Conservation (phyloP, 2,113 vertebrate species). For the Gymnobelideus leadbeateri region DNA sequence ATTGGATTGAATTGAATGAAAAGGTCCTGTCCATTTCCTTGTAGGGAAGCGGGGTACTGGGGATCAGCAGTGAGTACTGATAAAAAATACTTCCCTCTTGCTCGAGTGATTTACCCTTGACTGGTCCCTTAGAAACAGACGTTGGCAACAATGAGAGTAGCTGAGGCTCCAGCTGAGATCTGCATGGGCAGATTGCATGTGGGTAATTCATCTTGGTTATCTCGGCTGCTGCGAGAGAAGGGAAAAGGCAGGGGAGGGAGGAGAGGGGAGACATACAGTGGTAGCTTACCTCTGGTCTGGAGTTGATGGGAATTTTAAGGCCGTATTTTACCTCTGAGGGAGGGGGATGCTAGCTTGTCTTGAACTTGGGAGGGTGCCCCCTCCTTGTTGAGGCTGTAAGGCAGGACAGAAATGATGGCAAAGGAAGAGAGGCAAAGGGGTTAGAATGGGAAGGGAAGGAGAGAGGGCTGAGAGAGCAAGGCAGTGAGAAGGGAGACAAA, state of each 20-base stretch:
- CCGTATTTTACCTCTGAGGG: not conserved
- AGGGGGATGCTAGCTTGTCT: not conserved
- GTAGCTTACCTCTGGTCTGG: not conserved
- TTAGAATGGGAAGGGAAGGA: not conserved
- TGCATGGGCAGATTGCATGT: not conserved
- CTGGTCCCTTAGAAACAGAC: constrained; percentile 6
- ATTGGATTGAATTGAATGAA: not conserved
- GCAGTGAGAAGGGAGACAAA: not conserved
- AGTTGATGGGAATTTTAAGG: not conserved
- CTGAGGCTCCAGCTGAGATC: not conserved
- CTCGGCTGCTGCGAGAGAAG: not conserved
- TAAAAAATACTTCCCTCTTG: constrained; percentile 18
- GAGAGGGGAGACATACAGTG: not conserved
- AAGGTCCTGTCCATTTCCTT: not conserved
- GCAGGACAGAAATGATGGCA: not conserved
- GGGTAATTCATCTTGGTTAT: constrained; percentile 33
- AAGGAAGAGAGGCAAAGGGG: not conserved
- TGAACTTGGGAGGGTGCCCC: not conserved
- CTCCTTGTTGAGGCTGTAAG: not conserved
- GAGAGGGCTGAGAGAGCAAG: not conserved
- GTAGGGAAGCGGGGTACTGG: not conserved
- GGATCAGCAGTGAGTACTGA: not conserved
- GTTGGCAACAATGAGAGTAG: not conserved
- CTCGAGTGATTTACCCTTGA: constrained; percentile 1
- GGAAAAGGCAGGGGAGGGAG: not conserved